Evolutionary conservation across 1,140 invertebrate species (phyloP), one percentile per base, ranked within the genome.

Genomic region (Apis laboriosa): DNA sequence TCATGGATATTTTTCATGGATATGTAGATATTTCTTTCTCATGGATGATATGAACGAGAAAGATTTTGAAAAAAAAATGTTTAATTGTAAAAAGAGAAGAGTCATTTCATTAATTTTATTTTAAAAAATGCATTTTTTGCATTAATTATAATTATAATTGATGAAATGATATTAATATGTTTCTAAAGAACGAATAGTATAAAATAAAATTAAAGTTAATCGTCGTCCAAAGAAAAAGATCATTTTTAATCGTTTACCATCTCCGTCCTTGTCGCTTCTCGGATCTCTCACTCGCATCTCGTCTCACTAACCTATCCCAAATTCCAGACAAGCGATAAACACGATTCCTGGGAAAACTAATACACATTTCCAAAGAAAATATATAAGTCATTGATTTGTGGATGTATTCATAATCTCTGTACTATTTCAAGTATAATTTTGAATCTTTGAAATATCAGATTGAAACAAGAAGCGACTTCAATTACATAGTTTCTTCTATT

Each of bases 91-190:
- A 43, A 60, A 60, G n/a, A 55, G 34, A 43, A 28, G 34, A 43
- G 11, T 3, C 21, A 12, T n/a, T 5, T 9, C 21, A 21, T 75
- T 49, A 74, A 74, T 49, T 49, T 49, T 61, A 21, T 58, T 60
- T 24, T 61, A 49, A 13, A 24, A 49, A 63, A 13, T n/a, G 58
- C 43, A 61, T 61, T 34, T 58, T 13, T 2, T 19, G 28, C 15
- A 4, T 21, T 49, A 34, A 17, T 49, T n/a, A 9, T 53, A 8
- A 17, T 7, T 15, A 13, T 58, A 77, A 77, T 58, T 77, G 24
- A n/a, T n/a, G n/a, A n/a, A n/a, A n/a, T n/a, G n/a, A 58, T 77
- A 77, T 55, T 68, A 77, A 49, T 68, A 49, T 17, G 5, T 21
- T n/a, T 0, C 34, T 15, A 49, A 51, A 8, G 49, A 64, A 63